A percentile compares a stretch with the other conserved stretches of the same genome.
Conservation (phyloP, 2,888 invertebrate genomes). For the Tortricodes alternella region DNA sequence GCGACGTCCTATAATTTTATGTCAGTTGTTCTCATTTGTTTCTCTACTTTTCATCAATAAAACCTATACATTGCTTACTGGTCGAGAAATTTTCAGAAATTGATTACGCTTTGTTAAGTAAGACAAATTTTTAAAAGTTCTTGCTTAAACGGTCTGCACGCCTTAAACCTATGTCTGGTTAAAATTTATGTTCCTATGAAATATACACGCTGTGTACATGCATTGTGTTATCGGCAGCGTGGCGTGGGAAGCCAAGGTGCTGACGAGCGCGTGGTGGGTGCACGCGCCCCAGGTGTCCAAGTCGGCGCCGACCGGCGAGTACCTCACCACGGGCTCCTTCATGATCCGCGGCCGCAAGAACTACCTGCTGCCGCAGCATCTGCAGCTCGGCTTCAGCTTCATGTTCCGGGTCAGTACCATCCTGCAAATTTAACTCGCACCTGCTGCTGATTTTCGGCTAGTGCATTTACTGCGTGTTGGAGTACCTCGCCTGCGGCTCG, state of each 20-base stretch:
- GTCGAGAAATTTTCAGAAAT: too few species aligned
- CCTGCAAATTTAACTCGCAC: too few species aligned
- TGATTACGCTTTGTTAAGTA: too few species aligned
- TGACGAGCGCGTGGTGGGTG: constrained; percentile 99
- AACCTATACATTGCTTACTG: too few species aligned
- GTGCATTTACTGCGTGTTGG: too few species aligned
- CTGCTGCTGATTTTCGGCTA: too few species aligned
- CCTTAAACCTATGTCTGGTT: too few species aligned
- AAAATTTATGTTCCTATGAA: neutral
- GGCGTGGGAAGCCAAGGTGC: constrained; percentile 99
- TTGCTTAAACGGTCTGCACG: neutral
- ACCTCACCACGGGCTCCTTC: constrained; percentile 97
- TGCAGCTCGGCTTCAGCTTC: constrained; percentile 96
- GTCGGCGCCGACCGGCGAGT: constrained; percentile 99
- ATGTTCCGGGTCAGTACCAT: constrained; percentile 85
- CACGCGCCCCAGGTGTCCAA: constrained; percentile 97
- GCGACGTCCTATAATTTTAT: too few species aligned
- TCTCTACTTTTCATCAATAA: too few species aligned
- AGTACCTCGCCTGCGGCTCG: too few species aligned
- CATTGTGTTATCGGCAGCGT: constrained; percentile 83
- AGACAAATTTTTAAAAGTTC: too few species aligned
- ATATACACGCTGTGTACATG: neutral
- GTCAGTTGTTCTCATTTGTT: too few species aligned
- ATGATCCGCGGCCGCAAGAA: constrained; percentile 99
- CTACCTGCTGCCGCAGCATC: constrained; percentile 95